Conservation (phyloP, 2,888 invertebrate genomes). For the Lysandra coridon region DNA sequence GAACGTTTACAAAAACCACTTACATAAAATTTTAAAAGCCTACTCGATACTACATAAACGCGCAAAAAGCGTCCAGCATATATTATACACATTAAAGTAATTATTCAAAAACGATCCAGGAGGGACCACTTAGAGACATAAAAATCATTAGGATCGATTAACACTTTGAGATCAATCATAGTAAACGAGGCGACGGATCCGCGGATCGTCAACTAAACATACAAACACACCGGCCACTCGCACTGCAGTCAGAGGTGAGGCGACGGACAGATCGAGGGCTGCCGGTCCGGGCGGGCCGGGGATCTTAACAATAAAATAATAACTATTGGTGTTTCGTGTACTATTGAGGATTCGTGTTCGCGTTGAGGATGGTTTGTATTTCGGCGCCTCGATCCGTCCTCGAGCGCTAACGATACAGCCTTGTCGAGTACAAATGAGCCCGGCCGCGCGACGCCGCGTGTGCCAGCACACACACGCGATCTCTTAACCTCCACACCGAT, state of each 20-base stretch:
- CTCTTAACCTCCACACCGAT: background rate
- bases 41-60: slow-evolving; percentile 68
- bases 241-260: slow-evolving; percentile 25
- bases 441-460: background rate
- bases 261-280: slow-evolving; percentile 22
- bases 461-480: background rate
- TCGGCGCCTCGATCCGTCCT: slow-evolving; percentile 31
- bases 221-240: slow-evolving; percentile 53
- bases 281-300: slow-evolving; percentile 13
- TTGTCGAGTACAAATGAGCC: slow-evolving; percentile 29
- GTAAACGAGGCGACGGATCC: slow-evolving; percentile 53
- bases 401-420: slow-evolving; percentile 25
- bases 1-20: slow-evolving; percentile 67
- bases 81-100: slow-evolving; percentile 66
- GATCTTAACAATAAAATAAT: slow-evolving; percentile 14
- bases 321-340: slow-evolving; percentile 24
- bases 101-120: slow-evolving; percentile 60
- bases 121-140: slow-evolving; percentile 64
- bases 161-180: slow-evolving; percentile 74
- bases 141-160: slow-evolving; percentile 73
- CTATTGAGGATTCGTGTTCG: slow-evolving; percentile 7
- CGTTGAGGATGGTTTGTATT: slow-evolving; percentile 29
- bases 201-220: slow-evolving; percentile 55
- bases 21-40: slow-evolving; percentile 69
- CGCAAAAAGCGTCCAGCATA: slow-evolving; percentile 73